phyloP scores from a whole-genome alignment of 2,113 vertebrate genomes.

The Cygnus atratus region DNA sequence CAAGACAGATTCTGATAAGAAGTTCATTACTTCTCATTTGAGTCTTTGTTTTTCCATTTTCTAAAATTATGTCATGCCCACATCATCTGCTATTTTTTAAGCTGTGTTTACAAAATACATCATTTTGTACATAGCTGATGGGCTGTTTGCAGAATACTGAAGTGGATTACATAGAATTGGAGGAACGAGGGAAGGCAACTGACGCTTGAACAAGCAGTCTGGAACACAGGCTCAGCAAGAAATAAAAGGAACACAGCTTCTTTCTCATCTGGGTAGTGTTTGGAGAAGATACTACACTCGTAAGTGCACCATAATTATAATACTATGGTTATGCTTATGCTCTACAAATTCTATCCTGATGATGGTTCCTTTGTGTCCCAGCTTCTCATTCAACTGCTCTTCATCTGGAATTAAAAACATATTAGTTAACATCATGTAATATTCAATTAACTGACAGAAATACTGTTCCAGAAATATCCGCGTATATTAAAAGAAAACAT shows the following conservation, averaged over 20 bases:
- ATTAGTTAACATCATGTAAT: neutral
- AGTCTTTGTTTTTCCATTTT: neutral
- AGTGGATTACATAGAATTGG: neutral
- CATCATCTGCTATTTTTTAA: neutral
- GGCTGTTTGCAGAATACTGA: neutral
- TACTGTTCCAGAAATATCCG: neutral
- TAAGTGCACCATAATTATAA: neutral
- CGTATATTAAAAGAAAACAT: neutral
- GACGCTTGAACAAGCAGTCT: neutral
- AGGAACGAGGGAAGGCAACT: neutral
- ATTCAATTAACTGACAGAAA: neutral
- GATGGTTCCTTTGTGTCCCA: neutral
- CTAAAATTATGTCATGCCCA: neutral
- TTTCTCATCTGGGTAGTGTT: neutral
- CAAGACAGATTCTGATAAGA: neutral
- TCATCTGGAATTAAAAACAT: slow-evolving; percentile 28
- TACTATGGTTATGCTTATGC: neutral
- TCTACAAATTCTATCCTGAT: neutral
- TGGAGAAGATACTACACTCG: neutral
- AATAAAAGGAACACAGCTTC: neutral
- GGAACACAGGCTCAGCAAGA: neutral
- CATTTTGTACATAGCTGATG: neutral
- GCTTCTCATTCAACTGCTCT: slow-evolving; percentile 26
- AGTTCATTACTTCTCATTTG: neutral
- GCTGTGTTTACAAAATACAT: fast-evolving